These are phyloP conservation scores for Solenopsis fugax DNA, from an alignment of 1,140 invertebrate species.

Conservation along the genomic window DNA sequence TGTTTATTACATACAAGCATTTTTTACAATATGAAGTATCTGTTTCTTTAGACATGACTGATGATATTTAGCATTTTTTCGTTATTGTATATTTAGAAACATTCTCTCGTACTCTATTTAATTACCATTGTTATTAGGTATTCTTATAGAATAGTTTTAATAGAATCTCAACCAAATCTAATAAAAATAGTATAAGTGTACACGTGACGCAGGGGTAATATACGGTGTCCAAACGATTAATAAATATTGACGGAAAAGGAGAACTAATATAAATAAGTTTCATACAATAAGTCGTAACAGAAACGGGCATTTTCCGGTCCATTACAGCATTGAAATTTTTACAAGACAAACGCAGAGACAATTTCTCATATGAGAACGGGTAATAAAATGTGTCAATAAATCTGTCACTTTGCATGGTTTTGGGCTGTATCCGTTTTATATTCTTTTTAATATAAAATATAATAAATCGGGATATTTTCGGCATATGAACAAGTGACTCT, in stretches of 20 bases:
- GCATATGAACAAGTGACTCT: constrained; percentile 32
- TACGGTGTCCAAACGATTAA: constrained; percentile 55
- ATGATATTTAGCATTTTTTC: constrained; percentile 79
- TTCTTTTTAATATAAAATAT: not conserved
- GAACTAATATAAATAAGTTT: constrained; percentile 74
- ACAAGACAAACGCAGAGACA: constrained; percentile 46
- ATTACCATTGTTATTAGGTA: constrained; percentile 71
- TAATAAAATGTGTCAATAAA: constrained; percentile 51
- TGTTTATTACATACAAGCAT: constrained; percentile 83
- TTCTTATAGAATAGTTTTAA: constrained; percentile 76
- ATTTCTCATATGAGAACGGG: constrained; percentile 39
- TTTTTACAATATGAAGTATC: constrained; percentile 82
- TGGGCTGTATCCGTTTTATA: not conserved
- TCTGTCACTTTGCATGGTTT: constrained; percentile 47
- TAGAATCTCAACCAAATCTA: constrained; percentile 71
- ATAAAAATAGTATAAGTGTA: constrained; percentile 67
- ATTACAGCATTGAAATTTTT: constrained; percentile 49
- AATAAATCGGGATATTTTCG: constrained; percentile 2
- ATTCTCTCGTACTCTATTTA: constrained; percentile 76
- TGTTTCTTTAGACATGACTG: constrained; percentile 81
- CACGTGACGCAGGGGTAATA: constrained; percentile 49
- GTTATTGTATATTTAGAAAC: constrained; percentile 76
- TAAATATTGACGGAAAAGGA: constrained; percentile 60
- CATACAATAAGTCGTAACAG: constrained; percentile 62
- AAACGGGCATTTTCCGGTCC: not conserved